phyloP scores from a whole-genome alignment of 23 tunicate genomes.

The Styela clava region DNA sequence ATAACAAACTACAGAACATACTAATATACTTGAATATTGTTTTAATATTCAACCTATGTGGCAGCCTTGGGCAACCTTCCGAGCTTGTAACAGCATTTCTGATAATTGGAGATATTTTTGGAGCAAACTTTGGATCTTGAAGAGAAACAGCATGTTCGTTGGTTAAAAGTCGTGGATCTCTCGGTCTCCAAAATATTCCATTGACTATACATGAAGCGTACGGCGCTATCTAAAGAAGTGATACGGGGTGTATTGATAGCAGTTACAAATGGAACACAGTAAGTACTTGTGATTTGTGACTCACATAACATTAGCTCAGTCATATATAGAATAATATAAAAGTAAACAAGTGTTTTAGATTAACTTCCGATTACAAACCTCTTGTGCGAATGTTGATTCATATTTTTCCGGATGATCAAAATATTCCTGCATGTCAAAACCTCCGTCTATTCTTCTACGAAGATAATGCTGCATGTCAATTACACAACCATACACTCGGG shows the following conservation, averaged over 20 bases:
- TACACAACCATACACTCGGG: conserved; percentile 85
- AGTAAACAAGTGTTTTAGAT: no score
- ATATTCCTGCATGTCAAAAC: conserved; percentile 80
- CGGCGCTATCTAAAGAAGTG: conserved; percentile 92
- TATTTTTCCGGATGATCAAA: conserved; percentile 70
- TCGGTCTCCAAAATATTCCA: conserved; percentile 96
- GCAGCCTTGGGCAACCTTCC: conserved; percentile 83
- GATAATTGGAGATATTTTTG: conserved; percentile 59
- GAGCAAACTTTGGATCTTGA: conserved; percentile 47
- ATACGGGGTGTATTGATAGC: not conserved
- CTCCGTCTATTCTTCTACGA: conserved; percentile 75
- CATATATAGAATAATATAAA: no score
- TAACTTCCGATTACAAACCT: conserved; percentile 58
- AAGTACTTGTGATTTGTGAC: no score
- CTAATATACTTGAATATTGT: no score
- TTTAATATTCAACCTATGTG: conserved; percentile 90
- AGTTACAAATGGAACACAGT: no score
- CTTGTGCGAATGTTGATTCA: conserved; percentile 89
- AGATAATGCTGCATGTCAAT: conserved; percentile 93
- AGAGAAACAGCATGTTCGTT: conserved; percentile 48
- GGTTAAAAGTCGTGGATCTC: conserved; percentile 81
- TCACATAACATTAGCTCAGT: no score
- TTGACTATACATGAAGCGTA: conserved; percentile 95
- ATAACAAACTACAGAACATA: no score
- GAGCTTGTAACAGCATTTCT: conserved; percentile 28